Base-by-base conservation (phyloP, 2,797 vertebrate genomes). In the Phylloscopus collybita region DNA sequence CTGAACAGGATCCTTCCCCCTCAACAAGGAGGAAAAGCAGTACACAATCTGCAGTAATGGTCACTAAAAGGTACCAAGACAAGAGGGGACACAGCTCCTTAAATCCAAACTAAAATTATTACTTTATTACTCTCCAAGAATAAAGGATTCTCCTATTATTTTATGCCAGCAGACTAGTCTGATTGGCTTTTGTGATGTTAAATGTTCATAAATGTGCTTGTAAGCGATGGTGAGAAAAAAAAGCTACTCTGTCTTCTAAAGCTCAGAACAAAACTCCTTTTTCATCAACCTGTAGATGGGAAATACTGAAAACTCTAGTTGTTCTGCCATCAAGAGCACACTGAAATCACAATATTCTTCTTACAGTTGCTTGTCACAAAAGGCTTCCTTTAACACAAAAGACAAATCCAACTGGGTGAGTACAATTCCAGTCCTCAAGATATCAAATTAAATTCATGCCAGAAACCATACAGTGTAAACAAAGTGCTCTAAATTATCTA, bases 41-140 rank as follows among this genome's bases (percentile, higher is more conserved):
- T 9, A 66, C 5, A 51, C 4, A 61, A 59, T 13, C 32, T 6
- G 11, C 22, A 73, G 25, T 49, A 82, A 62, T 15, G 12, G 16
- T 40, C n/a, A 57, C 51, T 61, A 59, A 38, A 84, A 91, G 9
- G 9, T 47, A 38, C 17, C 20, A 51, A 84, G 21, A 62, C 13
- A 85, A 66, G 26, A 75, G 2, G 2, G 5, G 9, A 45, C 18
- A 49, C 0, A 79, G 42, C 1, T 21, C 16, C 8, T 5, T 34
- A 67, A 73, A 80, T 32, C 8, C 6, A 51, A 75, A 51, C 30
- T 6, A n/a, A 51, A 62, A 17, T 1, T 17, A 25, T 59, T 59
- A 59, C n/a, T 30, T 44, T 59, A 25, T 59, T 66, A 73, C 5
- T 76, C 19, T n/a, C 20, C 3, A 47, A 17, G 16, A 50, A 56